Evolutionary conservation across 2,797 vertebrate species (phyloP), one percentile per base, ranked within the genome.

Genomic region (Cephalopachus bancanus): DNA sequence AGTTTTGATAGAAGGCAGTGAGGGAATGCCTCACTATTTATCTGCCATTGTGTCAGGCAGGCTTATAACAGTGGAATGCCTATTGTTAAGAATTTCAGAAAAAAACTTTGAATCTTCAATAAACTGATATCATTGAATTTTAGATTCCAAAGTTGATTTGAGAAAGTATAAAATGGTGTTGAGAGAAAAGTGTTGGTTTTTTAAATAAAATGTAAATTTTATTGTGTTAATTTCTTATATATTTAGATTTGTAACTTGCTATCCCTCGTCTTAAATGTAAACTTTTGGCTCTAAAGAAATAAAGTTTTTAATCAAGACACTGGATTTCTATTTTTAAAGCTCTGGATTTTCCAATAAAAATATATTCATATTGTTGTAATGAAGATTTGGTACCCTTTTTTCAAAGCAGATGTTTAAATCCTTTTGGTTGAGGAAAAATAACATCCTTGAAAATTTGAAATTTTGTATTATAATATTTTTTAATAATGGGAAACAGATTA

Each of bases 61-160:
- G 71, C 20, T 90, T 80, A 51, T 72, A 81, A 89, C 12, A 55
- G 10, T 78, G 1, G 26, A 91, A 64, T 74, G 37, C 16, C 24
- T 91, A 33, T 89, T 89, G 28, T 93, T 84, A 94, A 81, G 86
- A 92, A 78, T 92, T 74, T 74, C 62, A 75, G 37, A n/a, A 67
- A 91, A 95, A 78, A 26, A 22, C 24, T 83, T 44, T 64, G 26
- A 67, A 83, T 86, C 20, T 96, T 76, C 30, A 92, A 33, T 90
- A 60, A 55, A 89, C 37, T 76, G 16, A 19, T 91, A 44, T 60
- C 16, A 83, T 17, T 93, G 59, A 44, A 71, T 75, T 96, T 93
- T 75, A 86, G 24, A 53, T 87, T 96, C 15, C 55, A 83, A 30
- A 96, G 24, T 92, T 62, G n/a, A 85, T 78, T 83, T 44, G 17